Conservation (phyloP, 2,113 vertebrate genomes). For the Perccottus glenii region DNA sequence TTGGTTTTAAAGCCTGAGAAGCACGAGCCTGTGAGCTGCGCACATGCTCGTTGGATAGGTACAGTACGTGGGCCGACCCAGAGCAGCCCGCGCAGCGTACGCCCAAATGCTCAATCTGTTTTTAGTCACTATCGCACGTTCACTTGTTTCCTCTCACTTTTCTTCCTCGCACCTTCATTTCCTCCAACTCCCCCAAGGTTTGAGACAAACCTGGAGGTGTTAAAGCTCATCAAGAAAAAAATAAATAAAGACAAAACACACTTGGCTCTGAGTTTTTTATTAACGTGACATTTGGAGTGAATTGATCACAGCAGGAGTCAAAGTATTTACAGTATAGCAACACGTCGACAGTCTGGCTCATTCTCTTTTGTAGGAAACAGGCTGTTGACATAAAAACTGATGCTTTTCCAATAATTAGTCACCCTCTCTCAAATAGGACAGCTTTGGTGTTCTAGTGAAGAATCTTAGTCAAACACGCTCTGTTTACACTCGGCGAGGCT, state of each 20-base stretch:
- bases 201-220: slow-evolving; percentile 35
- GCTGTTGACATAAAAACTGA: not conserved
- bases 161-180: slow-evolving; percentile 27
- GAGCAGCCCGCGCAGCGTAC: slow-evolving; percentile 16
- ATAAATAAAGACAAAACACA: slow-evolving; percentile 3
- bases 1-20: slow-evolving; percentile 35
- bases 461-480: slow-evolving; percentile 4
- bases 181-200: slow-evolving; percentile 19
- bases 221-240: slow-evolving; percentile 41
- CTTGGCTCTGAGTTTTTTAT: not conserved
- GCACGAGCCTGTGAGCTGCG: slow-evolving; percentile 36
- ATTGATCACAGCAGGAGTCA: not conserved
- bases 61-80: slow-evolving; percentile 51
- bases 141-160: slow-evolving; percentile 42
- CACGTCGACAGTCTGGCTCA: slow-evolving; percentile 8
- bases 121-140: slow-evolving; percentile 60
- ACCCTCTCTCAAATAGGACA: not conserved
- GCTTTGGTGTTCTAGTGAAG: slow-evolving; percentile 3
- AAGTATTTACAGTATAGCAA: not conserved
- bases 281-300: not conserved
- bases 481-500: not conserved
- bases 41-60: slow-evolving; percentile 26
- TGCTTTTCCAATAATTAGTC: slow-evolving; percentile 1
- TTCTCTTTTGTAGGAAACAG: not conserved
- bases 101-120: slow-evolving; percentile 51